Evolutionary conservation across 2,113 vertebrate species (phyloP).

Genomic region (Ondatra zibethicus): DNA sequence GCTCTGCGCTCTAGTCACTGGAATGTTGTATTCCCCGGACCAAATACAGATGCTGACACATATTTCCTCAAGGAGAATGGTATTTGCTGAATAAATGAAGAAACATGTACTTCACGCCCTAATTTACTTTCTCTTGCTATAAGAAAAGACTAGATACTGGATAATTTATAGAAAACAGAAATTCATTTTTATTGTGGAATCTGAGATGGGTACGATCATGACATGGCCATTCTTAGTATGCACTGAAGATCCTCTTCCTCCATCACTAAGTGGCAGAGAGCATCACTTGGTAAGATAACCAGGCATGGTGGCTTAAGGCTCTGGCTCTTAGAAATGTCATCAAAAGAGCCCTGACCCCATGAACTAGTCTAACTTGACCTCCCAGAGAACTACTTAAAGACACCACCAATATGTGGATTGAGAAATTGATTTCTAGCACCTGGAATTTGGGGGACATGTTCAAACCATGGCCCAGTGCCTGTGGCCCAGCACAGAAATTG

Average conservation of each 20-base stretch:
- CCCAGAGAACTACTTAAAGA: neutral
- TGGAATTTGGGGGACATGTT: neutral
- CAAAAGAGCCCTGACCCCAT: neutral
- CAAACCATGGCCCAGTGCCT: accelerated
- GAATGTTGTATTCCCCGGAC: neutral
- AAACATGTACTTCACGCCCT: neutral
- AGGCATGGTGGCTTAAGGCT: neutral
- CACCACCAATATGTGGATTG: neutral
- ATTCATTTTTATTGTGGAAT: neutral
- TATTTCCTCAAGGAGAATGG: neutral
- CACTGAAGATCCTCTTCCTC: neutral
- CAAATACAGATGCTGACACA: neutral
- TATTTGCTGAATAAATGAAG: neutral
- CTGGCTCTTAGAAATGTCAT: neutral
- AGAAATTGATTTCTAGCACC: neutral
- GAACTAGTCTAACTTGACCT: neutral
- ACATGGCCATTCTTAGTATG: neutral
- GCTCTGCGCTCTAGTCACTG: neutral
- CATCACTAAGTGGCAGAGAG: neutral
- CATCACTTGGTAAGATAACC: neutral
- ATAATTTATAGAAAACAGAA: neutral
- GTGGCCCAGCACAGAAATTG: neutral
- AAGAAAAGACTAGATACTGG: neutral
- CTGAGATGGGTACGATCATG: neutral
- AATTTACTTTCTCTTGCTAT: neutral